Conservation (phyloP, 2,888 invertebrate genomes). For the Kryphioiulus occultus region DNA sequence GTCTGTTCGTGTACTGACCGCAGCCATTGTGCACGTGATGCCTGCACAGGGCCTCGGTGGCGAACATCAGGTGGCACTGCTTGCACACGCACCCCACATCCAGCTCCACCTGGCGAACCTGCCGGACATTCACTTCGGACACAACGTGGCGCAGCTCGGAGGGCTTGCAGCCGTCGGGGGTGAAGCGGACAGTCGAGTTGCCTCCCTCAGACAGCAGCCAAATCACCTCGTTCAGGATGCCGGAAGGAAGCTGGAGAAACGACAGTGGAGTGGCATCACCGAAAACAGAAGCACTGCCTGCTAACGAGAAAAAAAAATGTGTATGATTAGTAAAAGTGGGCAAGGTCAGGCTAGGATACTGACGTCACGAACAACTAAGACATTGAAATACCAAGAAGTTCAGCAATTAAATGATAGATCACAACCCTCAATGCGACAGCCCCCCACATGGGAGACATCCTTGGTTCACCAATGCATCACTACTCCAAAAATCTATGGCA, state of each 20-base stretch:
- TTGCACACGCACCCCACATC: not conserved
- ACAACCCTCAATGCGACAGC: no score
- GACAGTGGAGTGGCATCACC: conserved; percentile 37
- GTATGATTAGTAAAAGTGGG: no score
- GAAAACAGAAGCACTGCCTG: conserved; percentile 36
- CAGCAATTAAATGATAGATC: no score
- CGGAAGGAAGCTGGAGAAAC: conserved; percentile 39
- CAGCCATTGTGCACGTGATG: conserved; percentile 3
- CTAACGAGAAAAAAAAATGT: not conserved
- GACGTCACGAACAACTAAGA: no score
- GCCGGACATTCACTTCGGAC: not conserved
- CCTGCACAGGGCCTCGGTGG: conserved; percentile 25
- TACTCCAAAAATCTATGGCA: no score
- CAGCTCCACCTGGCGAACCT: conserved; percentile 7
- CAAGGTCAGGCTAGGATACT: no score
- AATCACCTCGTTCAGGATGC: conserved; percentile 16
- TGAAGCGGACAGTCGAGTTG: conserved; percentile 41
- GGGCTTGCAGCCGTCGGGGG: conserved; percentile 37
- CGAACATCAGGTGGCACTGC: conserved; percentile 16
- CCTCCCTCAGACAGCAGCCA: not conserved
- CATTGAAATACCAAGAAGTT: no score
- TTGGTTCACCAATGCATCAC: no score
- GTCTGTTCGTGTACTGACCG: conserved; percentile 6
- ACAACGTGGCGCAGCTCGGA: not conserved
- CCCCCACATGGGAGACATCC: no score